These are phyloP conservation scores for Athalia cordata DNA, from an alignment of 2,888 invertebrate species.

Conservation along the genomic window DNA sequence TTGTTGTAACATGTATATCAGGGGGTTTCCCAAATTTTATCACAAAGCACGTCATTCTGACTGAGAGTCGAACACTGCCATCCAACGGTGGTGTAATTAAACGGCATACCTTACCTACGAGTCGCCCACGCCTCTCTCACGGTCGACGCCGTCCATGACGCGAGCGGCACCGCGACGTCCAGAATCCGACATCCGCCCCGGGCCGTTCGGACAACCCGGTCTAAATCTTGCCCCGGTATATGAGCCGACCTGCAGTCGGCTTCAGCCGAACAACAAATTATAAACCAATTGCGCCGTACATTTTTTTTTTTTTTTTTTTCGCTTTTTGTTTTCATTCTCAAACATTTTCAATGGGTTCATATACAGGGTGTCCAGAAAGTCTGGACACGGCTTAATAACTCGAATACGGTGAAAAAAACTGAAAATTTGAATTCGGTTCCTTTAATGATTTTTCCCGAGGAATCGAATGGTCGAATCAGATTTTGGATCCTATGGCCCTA, in stretches of 20 bases:
- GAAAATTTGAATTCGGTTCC: too few relatives aligned
- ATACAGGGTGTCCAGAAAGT: too few relatives aligned
- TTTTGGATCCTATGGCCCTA: too few relatives aligned
- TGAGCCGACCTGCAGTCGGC: background rate
- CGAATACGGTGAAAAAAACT: too few relatives aligned
- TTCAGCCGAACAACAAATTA: background rate
- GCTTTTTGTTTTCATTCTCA: too few relatives aligned
- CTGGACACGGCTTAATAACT: too few relatives aligned
- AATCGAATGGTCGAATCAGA: too few relatives aligned
- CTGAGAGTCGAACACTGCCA: constrained; percentile 21
- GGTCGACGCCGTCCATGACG: constrained; percentile 18
- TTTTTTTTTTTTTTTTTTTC: background rate
- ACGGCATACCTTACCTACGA: constrained; percentile 34
- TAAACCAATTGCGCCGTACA: background rate
- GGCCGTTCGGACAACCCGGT: constrained; percentile 1
- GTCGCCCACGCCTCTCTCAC: constrained; percentile 49
- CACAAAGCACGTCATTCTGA: constrained; percentile 39
- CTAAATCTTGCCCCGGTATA: background rate
- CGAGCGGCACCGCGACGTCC: constrained; percentile 2
- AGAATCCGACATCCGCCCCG: constrained; percentile 5
- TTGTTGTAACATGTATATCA: too few relatives aligned
- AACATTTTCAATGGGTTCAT: too few relatives aligned
- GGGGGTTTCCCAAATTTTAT: constrained; percentile 29
- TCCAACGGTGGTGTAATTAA: constrained; percentile 36
- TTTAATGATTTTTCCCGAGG: too few relatives aligned